phyloP scores from a whole-genome alignment of 1,140 invertebrate genomes.

The Dufourea novaeangliae region DNA sequence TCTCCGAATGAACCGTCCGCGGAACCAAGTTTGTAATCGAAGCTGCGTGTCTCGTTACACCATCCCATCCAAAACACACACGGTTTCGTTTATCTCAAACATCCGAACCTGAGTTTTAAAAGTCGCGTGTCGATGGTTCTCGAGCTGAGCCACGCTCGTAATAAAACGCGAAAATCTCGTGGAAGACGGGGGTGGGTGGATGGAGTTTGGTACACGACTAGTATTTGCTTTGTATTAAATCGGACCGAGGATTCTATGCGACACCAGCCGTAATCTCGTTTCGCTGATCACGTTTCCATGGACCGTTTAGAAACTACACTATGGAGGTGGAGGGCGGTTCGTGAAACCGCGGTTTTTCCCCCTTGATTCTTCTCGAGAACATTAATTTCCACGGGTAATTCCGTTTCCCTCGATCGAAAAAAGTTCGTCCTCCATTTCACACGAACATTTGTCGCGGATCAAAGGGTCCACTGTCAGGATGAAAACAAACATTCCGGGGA shows the following conservation, averaged over 20 bases:
- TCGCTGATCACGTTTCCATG: constrained; percentile 20
- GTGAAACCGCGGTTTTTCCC: constrained; percentile 11
- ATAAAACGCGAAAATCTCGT: constrained; percentile 4
- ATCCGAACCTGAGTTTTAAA: not conserved
- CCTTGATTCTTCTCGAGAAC: not conserved
- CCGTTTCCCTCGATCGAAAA: not conserved
- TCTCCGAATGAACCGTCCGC: no score
- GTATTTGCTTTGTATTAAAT: constrained; percentile 18
- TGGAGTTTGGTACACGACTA: no score
- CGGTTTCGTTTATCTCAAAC: not conserved
- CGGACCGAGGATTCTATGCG: constrained; percentile 1
- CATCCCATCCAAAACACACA: no score
- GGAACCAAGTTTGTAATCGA: no score
- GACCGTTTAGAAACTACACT: constrained; percentile 28
- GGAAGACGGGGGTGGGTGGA: not conserved
- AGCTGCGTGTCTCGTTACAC: no score
- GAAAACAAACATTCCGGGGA: no score
- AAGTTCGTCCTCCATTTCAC: not conserved
- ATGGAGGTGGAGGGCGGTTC: not conserved
- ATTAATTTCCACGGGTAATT: not conserved
- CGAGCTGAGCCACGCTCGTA: constrained; percentile 8
- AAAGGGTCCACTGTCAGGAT: no score
- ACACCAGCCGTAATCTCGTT: constrained; percentile 29
- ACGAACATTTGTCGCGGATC: no score
- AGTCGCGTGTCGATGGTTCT: not conserved